Evolutionary conservation across 2,113 vertebrate genomes (phyloP).

Genomic region (Lagenorhynchus albirostris): DNA sequence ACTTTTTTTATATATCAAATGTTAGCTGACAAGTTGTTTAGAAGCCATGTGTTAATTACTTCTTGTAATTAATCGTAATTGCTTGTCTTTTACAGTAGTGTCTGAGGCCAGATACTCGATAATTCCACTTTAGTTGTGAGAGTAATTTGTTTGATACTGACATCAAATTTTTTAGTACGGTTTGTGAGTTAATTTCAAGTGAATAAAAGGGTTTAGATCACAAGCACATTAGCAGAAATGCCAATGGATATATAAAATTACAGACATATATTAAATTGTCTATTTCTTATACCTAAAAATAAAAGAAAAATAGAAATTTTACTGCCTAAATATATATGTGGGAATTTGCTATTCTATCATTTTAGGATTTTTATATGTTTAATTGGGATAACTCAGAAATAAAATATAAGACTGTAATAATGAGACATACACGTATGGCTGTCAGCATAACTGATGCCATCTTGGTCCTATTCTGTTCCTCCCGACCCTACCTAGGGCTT

Average conservation of each 20-base stretch:
- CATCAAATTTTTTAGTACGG: background rate
- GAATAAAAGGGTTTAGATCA: background rate
- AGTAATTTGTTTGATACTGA: background rate
- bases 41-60: slow-evolving; percentile 29
- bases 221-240: background rate
- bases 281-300: background rate
- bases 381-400: background rate
- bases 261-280: background rate
- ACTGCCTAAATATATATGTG: background rate
- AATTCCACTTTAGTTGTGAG: background rate
- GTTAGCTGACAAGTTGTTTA: background rate
- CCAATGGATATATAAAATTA: background rate
- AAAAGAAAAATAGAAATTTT: background rate
- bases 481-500: background rate
- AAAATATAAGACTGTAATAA: background rate
- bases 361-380: background rate
- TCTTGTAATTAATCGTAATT: background rate
- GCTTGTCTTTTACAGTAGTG: background rate
- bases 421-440: background rate
- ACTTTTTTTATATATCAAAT: background rate
- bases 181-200: background rate
- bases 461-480: background rate
- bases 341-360: background rate
- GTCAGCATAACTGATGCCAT: background rate
- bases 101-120: background rate